phyloP scores from a whole-genome alignment of 2,888 invertebrate genomes.

The Nemoura dubitans region DNA sequence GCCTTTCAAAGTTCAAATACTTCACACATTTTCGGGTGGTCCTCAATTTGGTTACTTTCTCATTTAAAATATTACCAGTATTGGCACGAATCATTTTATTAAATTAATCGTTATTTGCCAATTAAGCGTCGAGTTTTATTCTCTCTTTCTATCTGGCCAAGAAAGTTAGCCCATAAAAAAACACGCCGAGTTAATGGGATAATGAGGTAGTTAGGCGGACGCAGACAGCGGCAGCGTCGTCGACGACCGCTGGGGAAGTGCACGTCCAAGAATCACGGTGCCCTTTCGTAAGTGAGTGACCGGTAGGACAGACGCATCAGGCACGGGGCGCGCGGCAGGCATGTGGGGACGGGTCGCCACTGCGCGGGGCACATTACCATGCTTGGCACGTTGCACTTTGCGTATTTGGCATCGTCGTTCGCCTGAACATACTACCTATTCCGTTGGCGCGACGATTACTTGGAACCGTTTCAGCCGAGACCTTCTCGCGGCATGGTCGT shows the following conservation, averaged over 20 bases:
- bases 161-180: neutral
- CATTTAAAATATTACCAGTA: neutral
- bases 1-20: neutral
- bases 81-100: conserved; percentile 12
- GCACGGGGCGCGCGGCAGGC: neutral
- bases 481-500: neutral
- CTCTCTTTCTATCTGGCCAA: neutral
- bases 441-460: neutral
- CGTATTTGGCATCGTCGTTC: neutral
- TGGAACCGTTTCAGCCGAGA: conserved; percentile 7
- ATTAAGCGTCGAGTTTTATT: neutral
- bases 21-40: neutral
- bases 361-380: neutral
- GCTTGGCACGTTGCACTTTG: neutral
- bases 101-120: conserved; percentile 1
- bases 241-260: neutral
- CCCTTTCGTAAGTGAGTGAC: neutral
- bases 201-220: neutral
- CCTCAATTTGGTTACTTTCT: neutral
- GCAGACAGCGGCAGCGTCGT: neutral
- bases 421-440: neutral
- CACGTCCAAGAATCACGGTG: neutral
- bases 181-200: neutral
- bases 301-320: neutral
- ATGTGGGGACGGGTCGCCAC: too few relatives aligned